Evolutionary conservation across 2,888 invertebrate genomes (phyloP), one percentile per base, ranked within the genome.

Genomic region (Venusia cambrica): DNA sequence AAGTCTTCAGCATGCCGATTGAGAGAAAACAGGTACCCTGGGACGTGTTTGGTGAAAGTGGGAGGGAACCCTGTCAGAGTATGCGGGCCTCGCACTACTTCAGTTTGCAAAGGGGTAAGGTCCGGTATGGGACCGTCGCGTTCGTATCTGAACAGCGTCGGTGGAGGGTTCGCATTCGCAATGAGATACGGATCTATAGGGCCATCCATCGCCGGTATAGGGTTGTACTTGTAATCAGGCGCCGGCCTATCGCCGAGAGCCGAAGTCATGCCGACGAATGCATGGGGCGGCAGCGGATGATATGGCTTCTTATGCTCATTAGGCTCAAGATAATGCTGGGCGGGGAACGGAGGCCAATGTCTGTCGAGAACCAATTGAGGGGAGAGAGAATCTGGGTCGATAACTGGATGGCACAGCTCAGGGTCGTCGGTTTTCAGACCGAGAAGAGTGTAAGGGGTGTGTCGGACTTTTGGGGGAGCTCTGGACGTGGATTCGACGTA

Each of bases 341-440:
- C 85, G 3, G 87, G 87, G 35, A 85, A 84, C 2, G 85, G 83
- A 4, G 83, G 83, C 84, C 84, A 85, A 40, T 79, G 76, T 35
- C 73, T 65, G 37, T 85, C 73, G n/a, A 84, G 57, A 42, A 70
- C 61, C 15, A 74, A 51, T 38, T 83, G 81, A 1, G 83, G 83
- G 1, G 79, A 78, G 5, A 85, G 42, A 2, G 83, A 80, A 48
- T 85, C 61, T 0, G 77, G 68, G 41, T 84, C 73, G 31, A 80
- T 75, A 9, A 73, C 45, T 1, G 80, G 81, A 40, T 80, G 78
- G 16, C 35, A 32, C 17, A 56, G 64, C 22, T 71, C 64, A 0
- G 76, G 72, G 46, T 80, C 75, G 37, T 84, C 83, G 26, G 76
- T 69, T 58, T 74, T 57, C n/a, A 87, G 60, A 12, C 84, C 85